Conservation (phyloP, 1,140 invertebrate species). For the Musca vetustissima region DNA sequence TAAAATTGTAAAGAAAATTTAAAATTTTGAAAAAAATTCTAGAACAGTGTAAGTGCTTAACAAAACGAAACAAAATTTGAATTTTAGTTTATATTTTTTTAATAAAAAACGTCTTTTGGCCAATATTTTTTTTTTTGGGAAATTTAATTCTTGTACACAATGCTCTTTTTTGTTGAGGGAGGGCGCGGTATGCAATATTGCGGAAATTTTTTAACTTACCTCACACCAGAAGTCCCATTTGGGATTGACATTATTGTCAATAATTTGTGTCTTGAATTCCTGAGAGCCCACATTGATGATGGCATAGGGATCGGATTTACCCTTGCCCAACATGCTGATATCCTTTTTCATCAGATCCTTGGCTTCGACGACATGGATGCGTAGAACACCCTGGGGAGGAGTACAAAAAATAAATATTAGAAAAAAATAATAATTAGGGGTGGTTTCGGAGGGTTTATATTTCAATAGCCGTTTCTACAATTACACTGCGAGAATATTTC, state of each 20-base stretch:
- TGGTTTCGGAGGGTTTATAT: too few species aligned
- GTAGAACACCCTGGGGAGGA: conserved; percentile 71
- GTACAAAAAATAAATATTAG: background rate
- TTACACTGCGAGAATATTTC: too few species aligned
- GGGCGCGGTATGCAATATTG: background rate
- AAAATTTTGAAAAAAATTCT: too few species aligned
- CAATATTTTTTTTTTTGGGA: background rate
- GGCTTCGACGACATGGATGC: conserved; percentile 89
- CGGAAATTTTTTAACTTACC: conserved; percentile 61
- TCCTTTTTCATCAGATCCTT: conserved; percentile 91
- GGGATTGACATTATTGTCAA: conserved; percentile 89
- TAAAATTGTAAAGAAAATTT: too few species aligned
- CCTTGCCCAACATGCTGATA: conserved; percentile 87
- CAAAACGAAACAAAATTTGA: background rate
- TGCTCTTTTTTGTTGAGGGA: conserved; percentile 33
- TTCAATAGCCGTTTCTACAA: too few species aligned
- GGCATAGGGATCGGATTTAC: conserved; percentile 94
- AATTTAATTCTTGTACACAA: conserved; percentile 30
- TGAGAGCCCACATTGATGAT: conserved; percentile 85
- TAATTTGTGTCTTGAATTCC: conserved; percentile 83
- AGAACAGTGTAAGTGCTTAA: too few species aligned
- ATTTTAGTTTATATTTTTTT: background rate
- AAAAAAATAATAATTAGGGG: too few species aligned
- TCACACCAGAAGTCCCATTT: conserved; percentile 94
- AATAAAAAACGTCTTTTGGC: background rate